Evolutionary conservation across 1,140 invertebrate genomes (phyloP), one percentile per base, ranked within the genome.

Genomic region (Aporrectodea caliginosa): DNA sequence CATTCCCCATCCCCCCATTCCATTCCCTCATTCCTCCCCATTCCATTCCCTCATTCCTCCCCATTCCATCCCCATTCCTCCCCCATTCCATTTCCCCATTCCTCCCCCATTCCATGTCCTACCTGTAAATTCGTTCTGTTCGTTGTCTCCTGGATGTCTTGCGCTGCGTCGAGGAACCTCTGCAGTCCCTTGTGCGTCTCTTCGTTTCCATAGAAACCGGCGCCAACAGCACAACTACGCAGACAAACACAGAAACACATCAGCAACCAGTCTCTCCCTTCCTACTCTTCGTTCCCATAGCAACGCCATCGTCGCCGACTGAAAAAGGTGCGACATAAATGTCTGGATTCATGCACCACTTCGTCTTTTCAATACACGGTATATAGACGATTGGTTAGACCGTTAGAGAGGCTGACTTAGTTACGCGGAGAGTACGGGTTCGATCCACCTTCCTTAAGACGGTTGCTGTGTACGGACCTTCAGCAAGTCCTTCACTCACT

Each of bases 191-290:
- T 95, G 90, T 97, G 94, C 35, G 95, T 91, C 86, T 96, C 94
- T 86, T 96, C 94, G 88, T 96, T 97, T 68, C 95, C 95, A 89
- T 95, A 96, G 35, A 97, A 91, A 74, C 95, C 94, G 78, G 93
- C 90, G 76, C 88, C 90, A 70, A 91, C 85, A 2, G 90, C 88
- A 79, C 84, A 88, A 84, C 90, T 90, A 82, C 16, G 84, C 85
- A 80, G 80, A 75, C 73, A 76, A 81, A 77, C 0, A 74, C 22
- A 12, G 73, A 0, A 58, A 22, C 6, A 6, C 43, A 58, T 58
- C 22, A 22, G 22, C 43, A 58, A 58, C 43, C n/a, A n/a, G n/a
- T n/a, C n/a, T n/a, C n/a, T n/a, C n/a, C n/a, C n/a, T n/a, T n/a
- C n/a, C n/a, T n/a, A n/a, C n/a, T n/a, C n/a, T n/a, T n/a, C n/a